A percentile compares a stretch with the other conserved stretches of the same genome.
phyloP scores from a whole-genome alignment of 2,113 vertebrate species.

The Genyomyrus donnyi region DNA sequence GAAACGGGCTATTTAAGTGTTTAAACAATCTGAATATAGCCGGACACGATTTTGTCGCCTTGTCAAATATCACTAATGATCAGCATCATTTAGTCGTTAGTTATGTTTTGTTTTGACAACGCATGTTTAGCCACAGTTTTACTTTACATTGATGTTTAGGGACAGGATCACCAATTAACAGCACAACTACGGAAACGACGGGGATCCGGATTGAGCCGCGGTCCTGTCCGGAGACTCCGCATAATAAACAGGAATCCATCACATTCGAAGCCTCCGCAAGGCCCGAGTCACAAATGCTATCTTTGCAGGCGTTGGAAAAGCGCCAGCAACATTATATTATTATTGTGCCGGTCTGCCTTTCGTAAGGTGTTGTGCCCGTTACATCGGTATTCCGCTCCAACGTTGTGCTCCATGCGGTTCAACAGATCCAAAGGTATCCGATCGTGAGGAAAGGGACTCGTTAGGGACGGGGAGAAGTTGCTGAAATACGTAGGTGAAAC shows the following conservation, averaged over 20 bases:
- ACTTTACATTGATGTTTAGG: not conserved
- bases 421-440: not conserved
- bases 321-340: not conserved
- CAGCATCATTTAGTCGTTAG: not conserved
- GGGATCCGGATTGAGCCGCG: not conserved
- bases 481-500: not conserved
- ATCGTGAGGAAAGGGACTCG: not conserved
- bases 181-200: not conserved
- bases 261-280: not conserved
- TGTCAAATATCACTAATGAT: not conserved
- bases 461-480: not conserved
- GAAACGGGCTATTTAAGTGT: constrained; percentile 10
- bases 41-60: not conserved
- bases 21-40: not conserved
- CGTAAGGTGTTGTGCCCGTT: not conserved
- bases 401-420: not conserved
- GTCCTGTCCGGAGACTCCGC: not conserved
- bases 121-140: not conserved
- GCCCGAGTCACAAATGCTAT: not conserved
- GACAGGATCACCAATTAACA: not conserved
- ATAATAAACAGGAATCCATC: not conserved
- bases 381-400: not conserved
- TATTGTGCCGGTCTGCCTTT: not conserved
- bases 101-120: not conserved
- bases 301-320: not conserved